Percentiles rank a stretch among this genome's conserved stretches.
Evolutionary conservation across 2,888 invertebrate genomes (phyloP).

Genomic region (Drosophila subsilvestris): DNA sequence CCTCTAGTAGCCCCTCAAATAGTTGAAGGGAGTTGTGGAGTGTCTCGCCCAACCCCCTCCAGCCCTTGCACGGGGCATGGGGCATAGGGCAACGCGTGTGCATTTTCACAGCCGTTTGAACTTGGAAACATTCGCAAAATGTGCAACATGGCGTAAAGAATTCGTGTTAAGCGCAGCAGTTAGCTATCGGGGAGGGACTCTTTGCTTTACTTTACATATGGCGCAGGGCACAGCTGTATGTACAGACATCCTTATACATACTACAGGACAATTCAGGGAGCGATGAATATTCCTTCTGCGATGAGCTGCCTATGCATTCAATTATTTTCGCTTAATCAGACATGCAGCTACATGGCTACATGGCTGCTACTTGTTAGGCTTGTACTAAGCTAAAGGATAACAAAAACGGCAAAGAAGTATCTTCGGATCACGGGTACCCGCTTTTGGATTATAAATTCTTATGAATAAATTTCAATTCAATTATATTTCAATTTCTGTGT

Average conservation of each 20-base stretch:
- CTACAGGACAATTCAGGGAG: neutral
- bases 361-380: no score
- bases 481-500: no score
- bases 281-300: neutral
- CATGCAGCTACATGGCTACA: neutral
- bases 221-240: slow-evolving; percentile 1
- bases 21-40: slow-evolving; percentile 16
- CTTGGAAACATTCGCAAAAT: slow-evolving; percentile 69
- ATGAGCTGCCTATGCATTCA: neutral
- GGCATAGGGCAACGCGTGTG: slow-evolving; percentile 34
- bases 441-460: no score
- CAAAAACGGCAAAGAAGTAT: no score
- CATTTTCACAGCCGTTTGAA: slow-evolving; percentile 76
- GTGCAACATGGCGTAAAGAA: slow-evolving; percentile 71
- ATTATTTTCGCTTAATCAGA: neutral
- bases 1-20: slow-evolving; percentile 42
- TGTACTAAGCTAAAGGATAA: neutral
- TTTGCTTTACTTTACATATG: slow-evolving; percentile 24
- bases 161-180: slow-evolving; percentile 70
- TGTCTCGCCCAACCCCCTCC: neutral
- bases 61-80: neutral
- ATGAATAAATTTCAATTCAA: no score
- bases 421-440: no score
- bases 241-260: neutral
- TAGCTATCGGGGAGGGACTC: slow-evolving; percentile 50